Evolutionary conservation across 2,888 invertebrate species (phyloP).

Genomic region (Coleophora deauratella): DNA sequence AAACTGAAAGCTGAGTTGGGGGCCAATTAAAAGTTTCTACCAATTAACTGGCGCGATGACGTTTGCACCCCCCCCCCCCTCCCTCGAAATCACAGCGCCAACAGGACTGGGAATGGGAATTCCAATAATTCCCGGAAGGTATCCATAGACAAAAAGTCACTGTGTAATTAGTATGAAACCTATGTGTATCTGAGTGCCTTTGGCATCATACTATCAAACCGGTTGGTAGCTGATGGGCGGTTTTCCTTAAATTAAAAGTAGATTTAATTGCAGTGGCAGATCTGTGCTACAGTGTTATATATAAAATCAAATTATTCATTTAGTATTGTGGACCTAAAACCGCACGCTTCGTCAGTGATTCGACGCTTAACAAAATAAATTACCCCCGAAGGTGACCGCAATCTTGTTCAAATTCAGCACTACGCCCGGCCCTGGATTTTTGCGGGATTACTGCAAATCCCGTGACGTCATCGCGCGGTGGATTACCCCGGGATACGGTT

Average conservation of each 20-base stretch:
- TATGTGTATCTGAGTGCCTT: too few species aligned
- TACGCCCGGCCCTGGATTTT: slow-evolving; percentile 21
- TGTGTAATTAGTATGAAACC: too few species aligned
- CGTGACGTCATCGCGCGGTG: slow-evolving; percentile 43
- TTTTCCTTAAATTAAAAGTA: too few species aligned
- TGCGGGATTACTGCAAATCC: slow-evolving; percentile 30
- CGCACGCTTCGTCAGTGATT: not conserved
- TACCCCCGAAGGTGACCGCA: slow-evolving; percentile 5
- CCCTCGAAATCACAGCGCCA: too few species aligned
- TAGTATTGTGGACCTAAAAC: not conserved
- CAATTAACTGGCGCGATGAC: slow-evolving; percentile 30
- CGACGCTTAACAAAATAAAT: slow-evolving; percentile 1
- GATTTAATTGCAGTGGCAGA: too few species aligned
- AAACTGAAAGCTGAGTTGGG: slow-evolving; percentile 18
- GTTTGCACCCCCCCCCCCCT: slow-evolving; percentile 11
- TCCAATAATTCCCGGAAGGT: too few species aligned
- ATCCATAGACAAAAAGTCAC: too few species aligned
- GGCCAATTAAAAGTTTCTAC: slow-evolving; percentile 39
- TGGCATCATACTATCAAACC: too few species aligned
- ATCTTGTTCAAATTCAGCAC: slow-evolving; percentile 32
- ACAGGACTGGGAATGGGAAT: too few species aligned
- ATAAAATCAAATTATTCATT: too few species aligned
- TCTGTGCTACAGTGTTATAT: too few species aligned
- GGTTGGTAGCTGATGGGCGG: too few species aligned
- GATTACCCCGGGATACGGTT: slow-evolving; percentile 33